Conservation (phyloP, 92 coral and sea anemone genomes). For the Bergia sp. region DNA sequence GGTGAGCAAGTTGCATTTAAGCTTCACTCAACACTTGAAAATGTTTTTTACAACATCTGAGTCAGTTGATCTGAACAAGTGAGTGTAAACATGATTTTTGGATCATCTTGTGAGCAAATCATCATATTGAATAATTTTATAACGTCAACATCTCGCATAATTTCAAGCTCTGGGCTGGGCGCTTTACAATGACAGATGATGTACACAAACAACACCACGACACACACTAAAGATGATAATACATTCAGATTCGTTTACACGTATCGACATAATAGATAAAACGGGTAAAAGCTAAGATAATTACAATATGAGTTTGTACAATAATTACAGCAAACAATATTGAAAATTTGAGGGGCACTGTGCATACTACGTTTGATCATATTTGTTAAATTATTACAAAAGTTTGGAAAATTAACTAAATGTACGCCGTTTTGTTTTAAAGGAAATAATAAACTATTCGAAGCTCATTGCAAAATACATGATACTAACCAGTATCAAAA, state of each 20-base stretch:
- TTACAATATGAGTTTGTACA: neutral
- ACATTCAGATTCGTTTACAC: neutral
- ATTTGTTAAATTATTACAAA: neutral
- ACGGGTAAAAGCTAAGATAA: neutral
- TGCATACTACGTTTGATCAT: neutral
- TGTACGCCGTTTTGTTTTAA: neutral
- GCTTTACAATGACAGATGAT: neutral
- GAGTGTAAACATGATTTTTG: too few relatives aligned
- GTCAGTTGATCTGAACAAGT: too few relatives aligned
- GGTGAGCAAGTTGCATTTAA: too few relatives aligned
- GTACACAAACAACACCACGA: neutral
- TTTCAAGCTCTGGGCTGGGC: neutral
- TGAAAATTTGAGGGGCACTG: neutral
- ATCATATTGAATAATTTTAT: too few relatives aligned
- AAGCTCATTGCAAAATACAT: neutral
- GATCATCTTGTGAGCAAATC: too few relatives aligned
- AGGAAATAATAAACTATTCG: neutral
- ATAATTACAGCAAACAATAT: neutral
- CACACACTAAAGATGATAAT: neutral
- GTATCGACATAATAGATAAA: neutral
- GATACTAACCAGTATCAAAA: neutral
- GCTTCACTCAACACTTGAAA: too few relatives aligned
- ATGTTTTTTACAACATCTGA: too few relatives aligned
- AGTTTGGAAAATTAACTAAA: neutral
- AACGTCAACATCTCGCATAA: neutral